Conservation (phyloP, 1,140 invertebrate genomes). For the Polypedilum vanderplanki region DNA sequence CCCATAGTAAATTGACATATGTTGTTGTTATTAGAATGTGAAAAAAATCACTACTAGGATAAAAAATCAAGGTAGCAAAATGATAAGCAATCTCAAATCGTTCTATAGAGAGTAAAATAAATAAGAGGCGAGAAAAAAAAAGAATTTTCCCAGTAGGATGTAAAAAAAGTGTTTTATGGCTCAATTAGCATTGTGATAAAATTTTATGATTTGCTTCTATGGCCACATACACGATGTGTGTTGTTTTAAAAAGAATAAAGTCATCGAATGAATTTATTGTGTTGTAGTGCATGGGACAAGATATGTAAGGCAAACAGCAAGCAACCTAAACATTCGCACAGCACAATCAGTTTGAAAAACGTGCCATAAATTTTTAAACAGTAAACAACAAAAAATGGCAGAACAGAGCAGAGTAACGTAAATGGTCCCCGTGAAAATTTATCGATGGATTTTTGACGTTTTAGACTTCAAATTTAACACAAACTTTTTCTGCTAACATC, state of each 20-base stretch:
- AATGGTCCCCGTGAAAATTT: neutral
- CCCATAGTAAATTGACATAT: too few species aligned
- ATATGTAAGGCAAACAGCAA: neutral
- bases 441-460: neutral
- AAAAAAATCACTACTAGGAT: too few species aligned
- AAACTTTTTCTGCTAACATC: too few species aligned
- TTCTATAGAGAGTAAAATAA: neutral
- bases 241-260: neutral
- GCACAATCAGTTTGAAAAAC: constrained; percentile 11
- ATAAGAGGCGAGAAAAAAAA: neutral
- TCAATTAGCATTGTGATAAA: constrained; percentile 25
- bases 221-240: neutral
- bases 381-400: neutral
- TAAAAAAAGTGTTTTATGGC: constrained; percentile 20
- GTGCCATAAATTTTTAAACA: constrained; percentile 13
- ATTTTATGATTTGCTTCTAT: constrained; percentile 15
- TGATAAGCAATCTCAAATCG: neutral
- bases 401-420: too few species aligned
- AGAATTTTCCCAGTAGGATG: neutral
- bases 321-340: neutral
- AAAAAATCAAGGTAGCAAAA: too few species aligned
- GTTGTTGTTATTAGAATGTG: too few species aligned
- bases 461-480: neutral
- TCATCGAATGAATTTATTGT: neutral
- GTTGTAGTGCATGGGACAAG: neutral